Conservation (phyloP, 2,113 vertebrate species). For the Oenanthe oenanthe region DNA sequence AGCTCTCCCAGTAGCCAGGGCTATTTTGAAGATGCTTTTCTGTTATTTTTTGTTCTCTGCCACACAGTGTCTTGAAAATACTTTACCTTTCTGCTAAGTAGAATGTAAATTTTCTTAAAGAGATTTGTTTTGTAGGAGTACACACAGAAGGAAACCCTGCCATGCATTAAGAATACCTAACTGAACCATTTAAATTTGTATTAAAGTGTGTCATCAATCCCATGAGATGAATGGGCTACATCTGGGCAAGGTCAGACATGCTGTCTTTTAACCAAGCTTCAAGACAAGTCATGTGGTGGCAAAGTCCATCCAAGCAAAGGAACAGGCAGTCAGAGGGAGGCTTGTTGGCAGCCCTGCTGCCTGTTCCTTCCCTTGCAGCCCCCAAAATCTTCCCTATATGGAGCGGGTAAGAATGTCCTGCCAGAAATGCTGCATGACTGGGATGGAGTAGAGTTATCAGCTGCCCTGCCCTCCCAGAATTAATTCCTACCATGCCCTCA, state of each 20-base stretch:
- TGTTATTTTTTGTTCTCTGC: background rate
- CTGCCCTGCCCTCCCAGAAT: background rate
- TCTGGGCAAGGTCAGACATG: background rate
- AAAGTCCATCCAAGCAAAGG: background rate
- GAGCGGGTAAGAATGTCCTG: background rate
- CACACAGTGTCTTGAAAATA: background rate
- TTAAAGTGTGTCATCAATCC: background rate
- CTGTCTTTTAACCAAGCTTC: background rate
- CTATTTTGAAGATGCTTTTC: background rate
- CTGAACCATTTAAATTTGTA: background rate
- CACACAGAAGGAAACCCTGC: fast-evolving
- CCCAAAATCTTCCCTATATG: fast-evolving
- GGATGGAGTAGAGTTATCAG: background rate
- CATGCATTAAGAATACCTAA: background rate
- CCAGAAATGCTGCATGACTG: fast-evolving
- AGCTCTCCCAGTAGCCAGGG: background rate
- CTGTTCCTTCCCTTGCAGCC: background rate
- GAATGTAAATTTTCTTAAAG: background rate
- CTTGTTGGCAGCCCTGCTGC: background rate
- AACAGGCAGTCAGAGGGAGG: background rate
- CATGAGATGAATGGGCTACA: background rate
- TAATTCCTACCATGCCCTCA: background rate
- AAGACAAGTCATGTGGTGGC: background rate
- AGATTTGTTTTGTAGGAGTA: background rate
- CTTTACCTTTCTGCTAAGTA: background rate